Evolutionary conservation across 2,797 vertebrate species (phyloP), one percentile per base, ranked within the genome.

Genomic region (Phoxinus dragarum): DNA sequence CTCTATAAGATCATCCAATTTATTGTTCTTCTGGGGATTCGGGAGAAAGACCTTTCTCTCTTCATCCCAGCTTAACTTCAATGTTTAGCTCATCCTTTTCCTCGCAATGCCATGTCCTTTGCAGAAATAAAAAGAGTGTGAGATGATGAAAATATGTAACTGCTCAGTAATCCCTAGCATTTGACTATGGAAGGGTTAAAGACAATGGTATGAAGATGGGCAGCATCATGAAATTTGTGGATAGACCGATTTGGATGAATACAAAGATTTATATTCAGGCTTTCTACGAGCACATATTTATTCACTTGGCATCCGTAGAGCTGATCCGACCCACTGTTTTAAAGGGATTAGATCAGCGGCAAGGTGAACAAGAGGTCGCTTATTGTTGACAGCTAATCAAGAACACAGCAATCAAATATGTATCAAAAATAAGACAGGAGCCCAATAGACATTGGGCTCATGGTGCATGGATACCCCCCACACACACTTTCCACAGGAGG

Each of bases 1-100:
- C 90, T 94, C 81, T 89, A 92, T 89, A 85, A 89, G 91, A 91
- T 93, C 89, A 92, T 93, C 91, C 90, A 85, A 88, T 90, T 89
- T 92, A 90, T 91, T 87, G 88, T 87, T 89, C 89, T 86, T 80
- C 84, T 77, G 82, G 90, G 89, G 89, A 88, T 84, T 88, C 59
- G 77, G 66, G 88, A 21, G 19, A 69, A 61, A 69, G 75, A 49
- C 82, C 40, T 66, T 80, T 52, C 64, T 56, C 54, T 44, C 52
- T 84, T 47, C 49, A 61, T 52, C 79, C 69, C 40, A 56, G n/a
- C 38, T 73, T 56, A 73, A 31, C 59, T 82, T 67, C 52, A 72
- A 36, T 38, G 21, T 71, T 86, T 82, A 77, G 40, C 64, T 49
- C 72, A 40, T 72, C 49, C 42, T 42, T 67, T 44, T 82, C 73